These are phyloP conservation scores for Euwallacea similis DNA, from an alignment of 1,140 invertebrate species.

Conservation along the genomic window DNA sequence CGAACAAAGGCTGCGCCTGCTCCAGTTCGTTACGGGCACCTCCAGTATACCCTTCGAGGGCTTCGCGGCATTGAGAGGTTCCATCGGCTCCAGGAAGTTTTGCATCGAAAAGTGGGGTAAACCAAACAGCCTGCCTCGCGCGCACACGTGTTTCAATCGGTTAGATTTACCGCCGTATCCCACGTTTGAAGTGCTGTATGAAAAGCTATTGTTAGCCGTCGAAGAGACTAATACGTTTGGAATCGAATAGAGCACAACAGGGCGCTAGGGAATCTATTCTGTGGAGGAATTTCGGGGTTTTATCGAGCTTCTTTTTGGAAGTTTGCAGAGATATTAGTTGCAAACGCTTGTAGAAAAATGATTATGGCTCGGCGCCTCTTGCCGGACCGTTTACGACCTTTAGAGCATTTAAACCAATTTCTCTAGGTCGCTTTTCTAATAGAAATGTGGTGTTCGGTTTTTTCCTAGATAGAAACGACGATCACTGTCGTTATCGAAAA, in stretches of 20 bases:
- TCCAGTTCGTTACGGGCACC: slow-evolving; percentile 97
- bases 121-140: slow-evolving; percentile 89
- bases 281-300: not conserved
- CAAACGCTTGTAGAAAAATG: too few relatives aligned
- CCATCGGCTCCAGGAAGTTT: slow-evolving; percentile 93
- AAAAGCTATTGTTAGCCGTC: slow-evolving; percentile 92
- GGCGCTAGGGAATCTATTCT: not conserved
- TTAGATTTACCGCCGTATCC: slow-evolving; percentile 95
- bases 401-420: too few relatives aligned
- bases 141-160: slow-evolving; percentile 97
- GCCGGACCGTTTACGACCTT: too few relatives aligned
- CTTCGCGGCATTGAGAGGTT: slow-evolving; percentile 90
- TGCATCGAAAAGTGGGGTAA: slow-evolving; percentile 99
- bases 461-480: too few relatives aligned
- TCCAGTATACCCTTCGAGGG: slow-evolving; percentile 97
- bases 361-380: too few relatives aligned
- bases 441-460: too few relatives aligned
- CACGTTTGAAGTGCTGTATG: slow-evolving; percentile 88
- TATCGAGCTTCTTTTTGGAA: not conserved
- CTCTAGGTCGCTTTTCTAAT: too few relatives aligned
- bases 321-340: not conserved
- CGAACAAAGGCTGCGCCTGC: slow-evolving; percentile 85
- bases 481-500: too few relatives aligned
- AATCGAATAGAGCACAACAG: slow-evolving; percentile 73
- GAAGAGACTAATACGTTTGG: slow-evolving; percentile 98